phyloP scores from a whole-genome alignment of 2,113 vertebrate genomes.

The pig (Sus scrofa) region T2T-Sscrofa CM000819.6:78220001-78220500 shows the following conservation, averaged over 20 bases:
- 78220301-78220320: background rate
- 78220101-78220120: too few species aligned
- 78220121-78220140: too few species aligned
- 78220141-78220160: too few species aligned
- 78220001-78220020: too few species aligned
- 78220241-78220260: background rate
- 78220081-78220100: too few species aligned
- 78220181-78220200: background rate
- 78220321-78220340: background rate
- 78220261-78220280: background rate
- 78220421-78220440: conserved; percentile 41
- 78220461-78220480: conserved; percentile 31
- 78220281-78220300: background rate
- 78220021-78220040: too few species aligned
- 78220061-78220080: too few species aligned
- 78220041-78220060: too few species aligned
- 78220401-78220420: background rate
- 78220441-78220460: conserved; percentile 45
- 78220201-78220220: background rate
- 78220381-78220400: conserved; percentile 2
- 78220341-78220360: background rate
- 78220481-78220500: conserved; percentile 34
- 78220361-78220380: conserved; percentile 15
- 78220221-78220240: background rate
- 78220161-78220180: too few species aligned